phyloP scores from a whole-genome alignment of 2,797 vertebrate genomes.

The Phataginus tricuspis region DNA sequence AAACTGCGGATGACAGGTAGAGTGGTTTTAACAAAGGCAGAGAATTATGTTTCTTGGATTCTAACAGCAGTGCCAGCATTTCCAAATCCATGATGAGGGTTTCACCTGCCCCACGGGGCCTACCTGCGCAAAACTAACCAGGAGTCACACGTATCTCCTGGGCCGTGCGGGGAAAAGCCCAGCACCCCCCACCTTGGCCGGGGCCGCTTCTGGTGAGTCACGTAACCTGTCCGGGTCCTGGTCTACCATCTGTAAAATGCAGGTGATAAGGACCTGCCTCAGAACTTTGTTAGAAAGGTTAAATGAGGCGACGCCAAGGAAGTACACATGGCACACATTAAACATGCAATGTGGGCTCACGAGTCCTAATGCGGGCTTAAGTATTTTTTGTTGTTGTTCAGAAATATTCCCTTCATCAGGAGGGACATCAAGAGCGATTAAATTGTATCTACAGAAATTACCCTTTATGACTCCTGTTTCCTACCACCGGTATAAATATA shows the following conservation, averaged over 20 bases:
- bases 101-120: neutral
- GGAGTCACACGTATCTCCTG: neutral
- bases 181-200: fast-evolving
- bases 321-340: neutral
- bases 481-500: neutral
- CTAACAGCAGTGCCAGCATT: neutral
- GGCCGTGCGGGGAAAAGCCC: fast-evolving
- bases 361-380: neutral
- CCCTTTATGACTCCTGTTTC: neutral
- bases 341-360: neutral
- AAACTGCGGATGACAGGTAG: neutral
- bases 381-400: neutral
- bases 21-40: neutral
- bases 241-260: neutral
- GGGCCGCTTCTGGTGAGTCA: too few species aligned
- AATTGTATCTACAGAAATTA: neutral
- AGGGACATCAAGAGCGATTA: neutral
- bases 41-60: neutral
- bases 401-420: neutral
- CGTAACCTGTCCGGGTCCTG: neutral
- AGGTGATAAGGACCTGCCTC: neutral
- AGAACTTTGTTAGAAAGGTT: neutral
- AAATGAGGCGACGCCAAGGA: neutral
- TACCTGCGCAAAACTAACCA: neutral
- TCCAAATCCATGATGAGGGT: neutral